A percentile compares a stretch with the other conserved stretches of the same genome.
phyloP scores from a whole-genome alignment of 2,113 vertebrate genomes.

The Aphelocoma coerulescens region DNA sequence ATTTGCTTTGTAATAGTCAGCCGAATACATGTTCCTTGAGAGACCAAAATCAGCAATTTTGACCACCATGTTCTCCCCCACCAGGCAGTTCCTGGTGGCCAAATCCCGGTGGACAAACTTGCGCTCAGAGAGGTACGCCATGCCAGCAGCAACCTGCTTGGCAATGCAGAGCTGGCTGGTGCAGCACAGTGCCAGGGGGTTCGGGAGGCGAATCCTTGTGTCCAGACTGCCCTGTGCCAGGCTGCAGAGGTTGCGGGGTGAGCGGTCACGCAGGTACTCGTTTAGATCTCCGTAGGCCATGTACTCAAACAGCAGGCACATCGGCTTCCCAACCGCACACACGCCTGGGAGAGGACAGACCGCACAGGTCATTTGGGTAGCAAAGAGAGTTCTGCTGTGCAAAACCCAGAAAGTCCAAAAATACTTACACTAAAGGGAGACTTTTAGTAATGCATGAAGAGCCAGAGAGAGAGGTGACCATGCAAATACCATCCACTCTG shows the following conservation, averaged over 20 bases:
- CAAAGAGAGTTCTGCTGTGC: not conserved
- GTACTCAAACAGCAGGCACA: constrained; percentile 98
- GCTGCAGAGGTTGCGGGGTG: constrained; percentile 75
- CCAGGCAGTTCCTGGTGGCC: constrained; percentile 95
- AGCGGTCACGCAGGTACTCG: constrained; percentile 87
- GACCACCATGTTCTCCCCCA: constrained; percentile 91
- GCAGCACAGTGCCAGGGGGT: constrained; percentile 74
- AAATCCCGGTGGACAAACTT: constrained; percentile 97
- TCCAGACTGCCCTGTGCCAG: constrained; percentile 76
- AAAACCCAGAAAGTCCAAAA: not conserved
- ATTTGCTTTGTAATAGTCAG: constrained; percentile 97
- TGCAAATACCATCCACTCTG: not conserved
- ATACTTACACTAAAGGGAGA: not conserved
- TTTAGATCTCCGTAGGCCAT: constrained; percentile 97
- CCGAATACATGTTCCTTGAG: constrained; percentile 95
- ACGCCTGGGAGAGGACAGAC: constrained; percentile 77
- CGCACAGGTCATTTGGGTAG: not conserved
- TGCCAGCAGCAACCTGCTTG: constrained; percentile 91
- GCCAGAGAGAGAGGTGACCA: not conserved
- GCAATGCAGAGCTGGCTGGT: constrained; percentile 88
- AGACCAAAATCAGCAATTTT: constrained; percentile 98
- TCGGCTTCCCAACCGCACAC: constrained; percentile 94
- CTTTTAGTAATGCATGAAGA: not conserved
- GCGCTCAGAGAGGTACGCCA: constrained; percentile 95
- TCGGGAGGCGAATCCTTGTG: constrained; percentile 54